Evolutionary conservation across 2,888 invertebrate genomes (phyloP).

Genomic region (Drosophila putrida): DNA sequence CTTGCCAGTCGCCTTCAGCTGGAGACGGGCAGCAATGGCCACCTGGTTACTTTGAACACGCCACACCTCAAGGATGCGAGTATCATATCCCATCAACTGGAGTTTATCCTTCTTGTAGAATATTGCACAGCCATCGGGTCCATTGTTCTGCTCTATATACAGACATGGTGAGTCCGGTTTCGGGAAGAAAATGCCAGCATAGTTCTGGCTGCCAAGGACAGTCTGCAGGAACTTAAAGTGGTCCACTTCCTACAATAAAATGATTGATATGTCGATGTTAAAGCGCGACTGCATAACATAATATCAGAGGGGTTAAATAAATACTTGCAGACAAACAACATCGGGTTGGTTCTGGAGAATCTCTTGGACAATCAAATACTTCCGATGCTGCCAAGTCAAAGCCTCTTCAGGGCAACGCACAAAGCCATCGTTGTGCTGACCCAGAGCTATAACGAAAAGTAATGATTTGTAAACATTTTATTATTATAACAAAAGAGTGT

Average conservation of each 20-base stretch:
- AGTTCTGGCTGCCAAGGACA: constrained; percentile 88
- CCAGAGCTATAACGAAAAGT: constrained; percentile 87
- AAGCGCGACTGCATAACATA: constrained; percentile 48
- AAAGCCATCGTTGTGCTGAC: constrained; percentile 90
- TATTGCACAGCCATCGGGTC: constrained; percentile 92
- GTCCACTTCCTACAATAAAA: constrained; percentile 88
- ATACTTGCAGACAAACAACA: constrained; percentile 90
- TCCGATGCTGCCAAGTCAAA: constrained; percentile 89
- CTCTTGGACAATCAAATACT: constrained; percentile 90
- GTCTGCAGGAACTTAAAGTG: constrained; percentile 89
- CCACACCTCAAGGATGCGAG: constrained; percentile 90
- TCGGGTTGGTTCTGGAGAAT: constrained; percentile 89
- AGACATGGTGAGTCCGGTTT: constrained; percentile 92
- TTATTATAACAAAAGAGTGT: no score
- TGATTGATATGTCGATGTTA: constrained; percentile 36
- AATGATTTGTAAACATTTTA: no score
- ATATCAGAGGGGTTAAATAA: constrained; percentile 25
- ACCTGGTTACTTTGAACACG: constrained; percentile 91
- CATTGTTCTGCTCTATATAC: constrained; percentile 90
- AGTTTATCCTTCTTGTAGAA: constrained; percentile 89
- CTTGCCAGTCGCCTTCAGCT: constrained; percentile 86
- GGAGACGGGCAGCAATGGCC: constrained; percentile 87
- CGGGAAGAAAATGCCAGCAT: constrained; percentile 89
- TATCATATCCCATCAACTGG: constrained; percentile 87
- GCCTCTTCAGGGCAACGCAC: constrained; percentile 90